phyloP scores from a whole-genome alignment of 2,797 vertebrate species.

The Philypnodon macrostomus region DNA sequence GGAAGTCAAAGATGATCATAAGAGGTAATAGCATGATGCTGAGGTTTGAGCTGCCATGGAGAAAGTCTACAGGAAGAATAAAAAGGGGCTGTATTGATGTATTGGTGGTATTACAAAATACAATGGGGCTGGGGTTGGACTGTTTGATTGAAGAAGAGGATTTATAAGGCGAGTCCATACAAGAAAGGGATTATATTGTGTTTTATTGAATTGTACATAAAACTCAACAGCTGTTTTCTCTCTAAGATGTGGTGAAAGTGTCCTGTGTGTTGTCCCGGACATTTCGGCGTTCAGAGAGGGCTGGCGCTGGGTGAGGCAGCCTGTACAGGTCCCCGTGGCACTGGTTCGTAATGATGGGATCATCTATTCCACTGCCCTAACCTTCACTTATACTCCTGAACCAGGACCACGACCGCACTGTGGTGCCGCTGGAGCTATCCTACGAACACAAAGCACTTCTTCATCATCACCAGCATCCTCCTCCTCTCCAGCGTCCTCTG shows the following conservation, averaged over 20 bases:
- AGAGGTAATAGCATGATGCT: too few species aligned
- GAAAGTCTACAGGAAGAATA: too few species aligned
- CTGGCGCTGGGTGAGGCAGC: constrained; percentile 97
- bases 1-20: too few species aligned
- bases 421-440: constrained; percentile 91
- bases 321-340: constrained; percentile 97
- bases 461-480: constrained; percentile 68
- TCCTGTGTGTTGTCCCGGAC: constrained; percentile 97
- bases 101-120: too few species aligned
- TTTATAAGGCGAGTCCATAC: too few species aligned
- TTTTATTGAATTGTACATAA: too few species aligned
- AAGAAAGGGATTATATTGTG: too few species aligned
- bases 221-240: not conserved
- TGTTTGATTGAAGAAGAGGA: too few species aligned
- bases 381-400: constrained; percentile 98
- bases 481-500: constrained; percentile 60
- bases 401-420: constrained; percentile 95
- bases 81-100: too few species aligned
- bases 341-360: constrained; percentile 97
- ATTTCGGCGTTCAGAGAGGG: constrained; percentile 98
- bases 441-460: constrained; percentile 82
- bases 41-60: too few species aligned
- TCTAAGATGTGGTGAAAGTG: constrained; percentile 91
- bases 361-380: constrained; percentile 97
- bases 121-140: too few species aligned